A percentile compares a stretch with the other conserved stretches of the same genome.
These are phyloP conservation scores for Exocentrus adspersus DNA, from an alignment of 2,888 invertebrate genomes.

Conservation along the genomic window DNA sequence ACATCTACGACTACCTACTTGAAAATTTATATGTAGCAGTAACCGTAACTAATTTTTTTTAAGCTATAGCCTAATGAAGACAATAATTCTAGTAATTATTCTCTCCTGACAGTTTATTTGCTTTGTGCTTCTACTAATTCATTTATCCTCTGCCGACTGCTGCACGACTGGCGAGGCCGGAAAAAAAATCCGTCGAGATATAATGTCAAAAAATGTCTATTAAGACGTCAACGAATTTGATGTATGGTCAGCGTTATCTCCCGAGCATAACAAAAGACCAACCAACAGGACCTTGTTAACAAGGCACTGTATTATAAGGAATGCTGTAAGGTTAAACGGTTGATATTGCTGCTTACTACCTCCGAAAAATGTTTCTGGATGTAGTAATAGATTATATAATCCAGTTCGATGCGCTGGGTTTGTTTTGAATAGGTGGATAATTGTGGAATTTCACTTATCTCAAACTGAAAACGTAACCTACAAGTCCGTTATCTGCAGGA, in stretches of 20 bases:
- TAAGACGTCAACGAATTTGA: conserved; percentile 48
- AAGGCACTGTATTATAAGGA: conserved; percentile 31
- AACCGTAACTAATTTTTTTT: no score
- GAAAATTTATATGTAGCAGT: no score
- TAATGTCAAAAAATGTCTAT: conserved; percentile 48
- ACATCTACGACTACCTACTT: no score
- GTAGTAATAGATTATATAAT: not conserved
- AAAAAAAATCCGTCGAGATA: conserved; percentile 41
- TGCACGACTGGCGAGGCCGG: conserved; percentile 32
- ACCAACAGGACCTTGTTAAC: conserved; percentile 39
- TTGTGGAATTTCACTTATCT: not conserved
- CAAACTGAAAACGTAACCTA: no score
- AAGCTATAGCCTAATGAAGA: conserved; percentile 10
- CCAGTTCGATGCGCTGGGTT: not conserved
- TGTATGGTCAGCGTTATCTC: conserved; percentile 39
- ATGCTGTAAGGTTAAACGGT: conserved; percentile 29
- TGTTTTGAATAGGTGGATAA: not conserved
- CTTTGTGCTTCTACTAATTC: conserved; percentile 41
- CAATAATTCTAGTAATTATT: conserved; percentile 34
- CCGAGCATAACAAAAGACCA: conserved; percentile 28
- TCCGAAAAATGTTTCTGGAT: not conserved
- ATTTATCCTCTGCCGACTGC: conserved; percentile 37
- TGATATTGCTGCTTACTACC: conserved; percentile 19
- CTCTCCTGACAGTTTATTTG: conserved; percentile 42
- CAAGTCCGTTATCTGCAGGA: no score